Evolutionary conservation across 2,797 vertebrate species (phyloP), one percentile per base, ranked within the genome.

Genomic region (Sylvia borin): DNA sequence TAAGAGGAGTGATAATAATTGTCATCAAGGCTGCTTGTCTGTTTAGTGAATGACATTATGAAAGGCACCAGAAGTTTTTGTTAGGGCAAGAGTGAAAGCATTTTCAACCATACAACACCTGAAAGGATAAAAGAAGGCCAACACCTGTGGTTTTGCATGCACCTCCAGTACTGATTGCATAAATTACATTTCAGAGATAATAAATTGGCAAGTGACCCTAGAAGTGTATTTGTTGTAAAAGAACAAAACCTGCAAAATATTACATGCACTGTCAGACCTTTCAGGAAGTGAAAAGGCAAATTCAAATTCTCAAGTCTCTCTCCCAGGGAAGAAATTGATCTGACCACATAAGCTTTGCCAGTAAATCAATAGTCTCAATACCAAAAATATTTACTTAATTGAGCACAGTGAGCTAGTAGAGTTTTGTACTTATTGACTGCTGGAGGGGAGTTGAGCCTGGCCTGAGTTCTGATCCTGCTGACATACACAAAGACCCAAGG

Each of bases 381-480:
- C 42, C 27, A 85, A 83, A 94, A 68, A 61, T 40, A 80, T 74
- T 95, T 84, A 55, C 80, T 53, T 32, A 93, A 81, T 31, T 65
- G 36, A 84, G 66, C 31, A 54, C 5, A 29, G 8, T 10, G 8
- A 92, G 17, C 6, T 27, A 70, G 19, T 3, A 79, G 17, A 73
- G 24, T 36, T 60, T 81, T 91, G 21, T 78, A 67, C 21, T 71
- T 57, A 53, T 36, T 66, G n/a, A 43, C 13, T 76, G 62, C 42
- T 88, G 40, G 4, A 68, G 16, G 9, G 9, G 22, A 85, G 50
- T 1, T 58, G n/a, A 54, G 7, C 11, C 31, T 40, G 7, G 6
- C 32, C 34, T 3, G 1, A 50, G 19, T 45, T 66, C 34, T 3
- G 1, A 60, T 70, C 16, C 29, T 17, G n/a, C 40, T 53, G 22